A percentile compares a stretch with the other conserved stretches of the same genome.
Conservation (phyloP, 2,113 vertebrate genomes). For the Polypterus senegalus region DNA sequence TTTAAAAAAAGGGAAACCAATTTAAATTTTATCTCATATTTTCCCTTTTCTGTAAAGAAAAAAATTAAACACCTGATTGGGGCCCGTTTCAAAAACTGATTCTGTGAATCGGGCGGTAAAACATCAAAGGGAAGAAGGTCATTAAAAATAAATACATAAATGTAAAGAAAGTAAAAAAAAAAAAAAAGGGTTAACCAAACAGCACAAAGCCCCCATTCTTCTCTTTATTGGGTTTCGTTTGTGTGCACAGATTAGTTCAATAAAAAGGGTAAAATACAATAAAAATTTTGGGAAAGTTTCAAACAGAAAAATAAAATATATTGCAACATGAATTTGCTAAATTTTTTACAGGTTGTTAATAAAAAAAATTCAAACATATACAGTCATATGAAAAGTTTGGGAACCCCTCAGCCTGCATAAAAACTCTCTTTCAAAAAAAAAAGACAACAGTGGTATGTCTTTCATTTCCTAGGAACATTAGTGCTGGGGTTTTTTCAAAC, state of each 20-base stretch:
- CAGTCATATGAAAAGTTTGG: too few relatives aligned
- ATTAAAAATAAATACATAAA: too few relatives aligned
- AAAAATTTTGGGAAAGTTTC: constrained; percentile 1
- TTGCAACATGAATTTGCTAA: background rate
- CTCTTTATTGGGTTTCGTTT: constrained; percentile 39
- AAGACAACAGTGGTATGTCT: too few relatives aligned
- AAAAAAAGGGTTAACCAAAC: constrained; percentile 18
- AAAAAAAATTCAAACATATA: background rate
- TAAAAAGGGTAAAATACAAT: background rate
- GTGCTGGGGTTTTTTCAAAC: too few relatives aligned
- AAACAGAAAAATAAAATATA: background rate
- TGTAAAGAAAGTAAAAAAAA: too few relatives aligned
- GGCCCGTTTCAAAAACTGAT: constrained; percentile 18
- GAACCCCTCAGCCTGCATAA: too few relatives aligned
- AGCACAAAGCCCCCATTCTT: background rate
- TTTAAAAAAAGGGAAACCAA: too few relatives aligned
- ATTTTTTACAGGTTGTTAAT: background rate
- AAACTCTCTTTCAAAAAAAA: too few relatives aligned
- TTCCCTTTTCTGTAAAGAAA: constrained; percentile 21
- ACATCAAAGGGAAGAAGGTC: too few relatives aligned
- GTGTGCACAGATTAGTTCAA: constrained; percentile 50
- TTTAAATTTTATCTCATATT: constrained; percentile 22
- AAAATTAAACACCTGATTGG: constrained; percentile 39
- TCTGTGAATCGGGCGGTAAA: background rate
- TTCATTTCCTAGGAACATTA: too few relatives aligned